These are phyloP conservation scores for Limonius californicus DNA, from an alignment of 1,140 invertebrate genomes.

Conservation along the genomic window DNA sequence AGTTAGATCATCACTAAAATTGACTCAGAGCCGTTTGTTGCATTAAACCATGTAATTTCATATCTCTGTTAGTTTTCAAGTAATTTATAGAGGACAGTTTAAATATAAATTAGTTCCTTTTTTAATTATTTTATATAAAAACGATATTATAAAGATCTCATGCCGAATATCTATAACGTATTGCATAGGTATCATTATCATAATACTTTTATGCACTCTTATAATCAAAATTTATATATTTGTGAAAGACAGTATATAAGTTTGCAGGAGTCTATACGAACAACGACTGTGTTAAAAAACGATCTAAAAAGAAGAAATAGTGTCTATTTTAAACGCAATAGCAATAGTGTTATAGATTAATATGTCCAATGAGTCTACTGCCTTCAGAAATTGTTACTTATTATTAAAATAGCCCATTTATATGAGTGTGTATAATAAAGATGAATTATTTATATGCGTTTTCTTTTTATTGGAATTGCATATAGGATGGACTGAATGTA, in stretches of 20 bases:
- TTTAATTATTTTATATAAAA: constrained; percentile 16
- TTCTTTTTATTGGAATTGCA: too few relatives aligned
- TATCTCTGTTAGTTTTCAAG: too few relatives aligned
- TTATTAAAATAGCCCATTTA: constrained; percentile 18
- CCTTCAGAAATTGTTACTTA: constrained; percentile 5
- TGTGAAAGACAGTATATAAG: neutral
- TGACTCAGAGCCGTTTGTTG: too few relatives aligned
- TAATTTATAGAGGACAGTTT: too few relatives aligned
- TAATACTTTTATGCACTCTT: neutral
- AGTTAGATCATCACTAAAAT: too few relatives aligned
- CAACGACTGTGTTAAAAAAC: constrained; percentile 4
- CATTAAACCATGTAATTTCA: too few relatives aligned
- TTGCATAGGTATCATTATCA: neutral
- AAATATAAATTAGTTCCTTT: too few relatives aligned
- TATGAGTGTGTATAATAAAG: constrained; percentile 23
- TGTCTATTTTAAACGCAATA: constrained; percentile 4
- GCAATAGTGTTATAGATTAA: neutral
- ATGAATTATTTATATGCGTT: constrained; percentile 20
- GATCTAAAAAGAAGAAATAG: neutral
- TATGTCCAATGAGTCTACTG: constrained; percentile 10
- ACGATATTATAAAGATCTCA: neutral
- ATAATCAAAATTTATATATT: constrained; percentile 2
- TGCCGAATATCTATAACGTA: constrained; percentile 1
- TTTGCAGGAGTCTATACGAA: neutral
- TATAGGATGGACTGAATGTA: too few relatives aligned